A percentile compares a stretch with the other conserved stretches of the same genome.
Evolutionary conservation across 2,797 vertebrate genomes (phyloP).

Genomic region (Acanthurus leucopareius): DNA sequence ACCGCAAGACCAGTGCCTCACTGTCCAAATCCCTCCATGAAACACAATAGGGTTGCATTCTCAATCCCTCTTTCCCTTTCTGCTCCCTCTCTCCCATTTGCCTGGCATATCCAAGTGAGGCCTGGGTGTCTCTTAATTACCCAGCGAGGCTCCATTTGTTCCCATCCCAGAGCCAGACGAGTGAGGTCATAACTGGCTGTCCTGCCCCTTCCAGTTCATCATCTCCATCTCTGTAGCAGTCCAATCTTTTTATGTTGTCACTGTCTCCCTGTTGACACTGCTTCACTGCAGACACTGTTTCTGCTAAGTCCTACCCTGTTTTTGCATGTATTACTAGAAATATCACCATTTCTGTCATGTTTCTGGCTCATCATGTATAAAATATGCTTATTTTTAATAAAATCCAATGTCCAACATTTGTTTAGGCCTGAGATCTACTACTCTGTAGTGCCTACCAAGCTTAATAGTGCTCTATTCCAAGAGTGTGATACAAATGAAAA

Average conservation of each 20-base stretch:
- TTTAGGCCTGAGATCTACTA: background rate
- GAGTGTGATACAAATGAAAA: background rate
- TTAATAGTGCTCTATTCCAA: background rate
- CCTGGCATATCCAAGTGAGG: conserved; percentile 80
- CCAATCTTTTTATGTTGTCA: conserved; percentile 45
- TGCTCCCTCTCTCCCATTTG: conserved; percentile 75
- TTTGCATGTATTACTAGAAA: background rate
- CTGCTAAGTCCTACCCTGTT: background rate
- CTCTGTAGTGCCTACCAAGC: background rate
- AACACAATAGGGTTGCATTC: conserved; percentile 88
- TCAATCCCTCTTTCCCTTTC: conserved; percentile 80
- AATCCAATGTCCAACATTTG: background rate
- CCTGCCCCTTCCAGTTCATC: conserved; percentile 75
- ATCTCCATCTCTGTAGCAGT: conserved; percentile 65
- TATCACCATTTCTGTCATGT: background rate
- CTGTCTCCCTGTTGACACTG: conserved; percentile 23
- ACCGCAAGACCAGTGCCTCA: conserved; percentile 83
- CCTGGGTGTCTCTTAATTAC: conserved; percentile 86
- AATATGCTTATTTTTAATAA: background rate
- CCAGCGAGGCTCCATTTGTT: conserved; percentile 78
- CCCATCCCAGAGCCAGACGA: conserved; percentile 80
- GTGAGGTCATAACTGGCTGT: conserved; percentile 84
- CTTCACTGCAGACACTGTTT: conserved; percentile 20
- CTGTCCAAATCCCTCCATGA: conserved; percentile 86
- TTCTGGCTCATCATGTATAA: background rate